Conservation (phyloP, 2,888 invertebrate genomes). For the Hololepta plana region DNA sequence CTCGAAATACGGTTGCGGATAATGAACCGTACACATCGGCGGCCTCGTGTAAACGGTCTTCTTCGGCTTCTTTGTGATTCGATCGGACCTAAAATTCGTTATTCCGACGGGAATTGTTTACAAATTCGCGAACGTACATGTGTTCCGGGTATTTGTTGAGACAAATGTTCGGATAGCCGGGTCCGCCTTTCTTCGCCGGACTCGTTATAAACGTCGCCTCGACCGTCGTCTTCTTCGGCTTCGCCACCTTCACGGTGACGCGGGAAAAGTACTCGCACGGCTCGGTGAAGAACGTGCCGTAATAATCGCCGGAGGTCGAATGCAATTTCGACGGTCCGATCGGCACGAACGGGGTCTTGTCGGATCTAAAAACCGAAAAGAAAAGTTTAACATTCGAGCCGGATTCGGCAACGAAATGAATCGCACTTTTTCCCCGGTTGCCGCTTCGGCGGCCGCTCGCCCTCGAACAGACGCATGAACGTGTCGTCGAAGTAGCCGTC, state of each 20-base stretch:
- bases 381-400: background rate
- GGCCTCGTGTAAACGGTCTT: constrained; percentile 16
- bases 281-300: constrained; percentile 34
- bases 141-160: constrained; percentile 29
- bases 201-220: constrained; percentile 18
- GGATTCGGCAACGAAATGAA: too few relatives aligned
- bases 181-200: constrained; percentile 30
- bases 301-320: constrained; percentile 33
- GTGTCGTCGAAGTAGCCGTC: constrained; percentile 29
- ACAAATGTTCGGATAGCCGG: constrained; percentile 31
- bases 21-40: constrained; percentile 16
- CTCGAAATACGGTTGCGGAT: constrained; percentile 23
- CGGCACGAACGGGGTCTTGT: constrained; percentile 7
- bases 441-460: too few relatives aligned
- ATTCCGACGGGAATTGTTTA: background rate
- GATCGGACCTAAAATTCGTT: constrained; percentile 13
- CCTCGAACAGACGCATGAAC: constrained; percentile 27
- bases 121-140: constrained; percentile 12
- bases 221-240: constrained; percentile 10
- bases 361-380: too few relatives aligned
- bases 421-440: constrained; percentile 11
- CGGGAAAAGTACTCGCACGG: too few relatives aligned
- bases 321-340: constrained; percentile 25
- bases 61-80: constrained; percentile 15
- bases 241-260: constrained; percentile 15